phyloP scores from a whole-genome alignment of 2,113 vertebrate genomes.

The Cercopithecus mona region DNA sequence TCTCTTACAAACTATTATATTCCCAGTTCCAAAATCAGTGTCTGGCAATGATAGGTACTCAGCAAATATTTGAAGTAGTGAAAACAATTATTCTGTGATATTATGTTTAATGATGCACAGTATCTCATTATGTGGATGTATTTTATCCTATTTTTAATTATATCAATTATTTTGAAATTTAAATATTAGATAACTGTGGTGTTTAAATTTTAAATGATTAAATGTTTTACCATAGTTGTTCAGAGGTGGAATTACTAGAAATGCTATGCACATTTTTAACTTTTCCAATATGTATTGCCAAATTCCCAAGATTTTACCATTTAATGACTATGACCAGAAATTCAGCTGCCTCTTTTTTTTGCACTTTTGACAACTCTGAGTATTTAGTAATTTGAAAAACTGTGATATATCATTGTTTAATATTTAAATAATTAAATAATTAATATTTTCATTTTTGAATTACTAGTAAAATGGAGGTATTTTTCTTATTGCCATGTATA shows the following conservation, averaged over 20 bases:
- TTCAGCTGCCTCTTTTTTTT: not conserved
- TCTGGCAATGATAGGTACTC: not conserved
- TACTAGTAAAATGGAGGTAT: not conserved
- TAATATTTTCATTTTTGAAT: slow-evolving; percentile 7
- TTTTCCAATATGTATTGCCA: not conserved
- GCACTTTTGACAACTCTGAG: not conserved
- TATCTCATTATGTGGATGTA: not conserved
- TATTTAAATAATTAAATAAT: too few species aligned
- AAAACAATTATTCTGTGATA: slow-evolving; percentile 15
- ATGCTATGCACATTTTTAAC: not conserved
- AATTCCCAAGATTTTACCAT: not conserved
- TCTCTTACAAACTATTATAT: not conserved
- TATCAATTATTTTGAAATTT: not conserved
- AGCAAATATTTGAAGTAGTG: slow-evolving; percentile 40
- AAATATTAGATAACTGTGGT: not conserved
- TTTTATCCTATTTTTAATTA: not conserved
- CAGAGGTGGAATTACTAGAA: not conserved
- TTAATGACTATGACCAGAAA: not conserved
- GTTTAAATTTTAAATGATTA: slow-evolving; percentile 34
- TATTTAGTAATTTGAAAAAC: slow-evolving; percentile 9
- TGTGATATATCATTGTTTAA: slow-evolving; percentile 3
- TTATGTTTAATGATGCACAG: not conserved
- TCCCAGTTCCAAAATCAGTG: not conserved
- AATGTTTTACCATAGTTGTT: slow-evolving; percentile 28
- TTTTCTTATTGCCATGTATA: slow-evolving; percentile 40